A percentile compares a stretch with the other conserved stretches of the same genome.
phyloP scores from a whole-genome alignment of 2,888 invertebrate genomes.

The Trichogramma evanescens region DNA sequence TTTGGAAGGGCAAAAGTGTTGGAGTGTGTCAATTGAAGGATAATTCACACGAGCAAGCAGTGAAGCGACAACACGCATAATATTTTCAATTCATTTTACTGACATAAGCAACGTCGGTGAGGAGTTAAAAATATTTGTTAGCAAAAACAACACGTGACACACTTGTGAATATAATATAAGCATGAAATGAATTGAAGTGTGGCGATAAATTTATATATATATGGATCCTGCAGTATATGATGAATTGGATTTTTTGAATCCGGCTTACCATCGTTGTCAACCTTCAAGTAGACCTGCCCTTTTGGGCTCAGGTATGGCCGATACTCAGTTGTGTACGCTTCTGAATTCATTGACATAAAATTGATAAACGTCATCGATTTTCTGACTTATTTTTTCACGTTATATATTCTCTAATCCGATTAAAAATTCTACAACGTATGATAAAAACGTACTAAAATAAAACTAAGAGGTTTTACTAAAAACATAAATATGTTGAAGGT shows the following conservation, averaged over 20 bases:
- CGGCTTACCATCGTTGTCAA: constrained; percentile 75
- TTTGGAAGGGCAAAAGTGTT: background rate
- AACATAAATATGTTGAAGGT: background rate
- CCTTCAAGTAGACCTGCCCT: constrained; percentile 77
- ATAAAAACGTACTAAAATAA: background rate
- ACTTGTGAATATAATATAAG: constrained; percentile 20
- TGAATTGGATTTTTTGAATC: constrained; percentile 41
- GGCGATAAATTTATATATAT: constrained; percentile 32
- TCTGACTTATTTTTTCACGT: no score
- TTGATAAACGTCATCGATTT: constrained; percentile 22
- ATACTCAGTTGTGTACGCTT: constrained; percentile 62
- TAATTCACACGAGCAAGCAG: constrained; percentile 8
- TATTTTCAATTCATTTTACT: no score
- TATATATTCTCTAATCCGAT: no score
- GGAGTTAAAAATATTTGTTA: no score
- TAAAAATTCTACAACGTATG: background rate
- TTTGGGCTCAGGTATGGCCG: constrained; percentile 70
- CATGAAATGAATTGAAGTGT: constrained; percentile 28
- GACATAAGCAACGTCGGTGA: no score
- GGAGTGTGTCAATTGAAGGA: no score
- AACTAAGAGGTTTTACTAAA: background rate
- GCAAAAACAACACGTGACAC: background rate
- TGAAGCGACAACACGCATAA: constrained; percentile 1
- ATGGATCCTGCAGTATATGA: constrained; percentile 37
- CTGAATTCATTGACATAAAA: constrained; percentile 45